Conservation (phyloP, 2,797 vertebrate species). For the Percopsis omiscomaycus region DNA sequence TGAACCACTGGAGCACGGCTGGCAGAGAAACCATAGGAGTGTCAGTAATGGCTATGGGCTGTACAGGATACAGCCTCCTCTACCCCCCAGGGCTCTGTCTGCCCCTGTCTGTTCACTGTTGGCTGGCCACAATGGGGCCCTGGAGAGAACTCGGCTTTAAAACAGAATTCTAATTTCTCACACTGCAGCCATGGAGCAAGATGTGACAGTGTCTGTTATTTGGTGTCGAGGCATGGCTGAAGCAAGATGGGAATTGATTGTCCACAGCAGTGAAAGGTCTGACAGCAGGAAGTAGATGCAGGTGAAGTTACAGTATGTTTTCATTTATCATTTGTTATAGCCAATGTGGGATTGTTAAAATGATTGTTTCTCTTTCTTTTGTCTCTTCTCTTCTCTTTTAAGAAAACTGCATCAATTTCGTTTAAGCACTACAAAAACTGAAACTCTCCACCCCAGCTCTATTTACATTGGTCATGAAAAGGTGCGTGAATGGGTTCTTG, state of each 20-base stretch:
- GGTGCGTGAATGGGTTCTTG: too few relatives aligned
- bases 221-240: constrained; percentile 11
- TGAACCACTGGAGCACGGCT: constrained; percentile 30
- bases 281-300: neutral
- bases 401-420: too few relatives aligned
- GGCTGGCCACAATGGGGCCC: constrained; percentile 44
- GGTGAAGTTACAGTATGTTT: neutral
- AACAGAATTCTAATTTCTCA: constrained; percentile 34
- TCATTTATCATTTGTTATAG: neutral
- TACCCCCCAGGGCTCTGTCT: constrained; percentile 31
- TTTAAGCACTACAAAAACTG: too few relatives aligned
- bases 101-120: constrained; percentile 46
- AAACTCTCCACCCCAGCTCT: too few relatives aligned
- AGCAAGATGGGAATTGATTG: constrained; percentile 1
- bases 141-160: constrained; percentile 34
- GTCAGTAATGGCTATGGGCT: constrained; percentile 41
- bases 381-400: too few relatives aligned
- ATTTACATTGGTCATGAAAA: too few relatives aligned
- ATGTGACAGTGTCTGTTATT: constrained; percentile 7
- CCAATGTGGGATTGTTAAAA: neutral
- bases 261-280: constrained; percentile 1
- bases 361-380: neutral
- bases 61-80: constrained; percentile 29
- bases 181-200: constrained; percentile 7
- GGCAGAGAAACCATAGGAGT: constrained; percentile 32